phyloP scores from a whole-genome alignment of 2,797 vertebrate genomes.

The Coregonus sp. region DNA sequence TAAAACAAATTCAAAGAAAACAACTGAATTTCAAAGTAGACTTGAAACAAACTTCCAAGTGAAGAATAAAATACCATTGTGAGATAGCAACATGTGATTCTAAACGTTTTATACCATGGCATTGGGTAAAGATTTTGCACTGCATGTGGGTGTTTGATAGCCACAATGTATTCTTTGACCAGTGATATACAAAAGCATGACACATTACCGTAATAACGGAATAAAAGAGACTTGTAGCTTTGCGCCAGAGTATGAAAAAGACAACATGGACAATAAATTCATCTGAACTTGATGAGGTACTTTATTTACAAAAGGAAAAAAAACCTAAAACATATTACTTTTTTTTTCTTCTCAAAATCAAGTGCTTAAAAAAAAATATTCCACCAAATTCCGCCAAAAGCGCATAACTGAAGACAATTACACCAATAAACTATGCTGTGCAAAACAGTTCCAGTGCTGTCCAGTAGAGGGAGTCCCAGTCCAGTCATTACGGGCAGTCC shows the following conservation, averaged over 20 bases:
- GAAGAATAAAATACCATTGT: neutral
- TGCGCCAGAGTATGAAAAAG: neutral
- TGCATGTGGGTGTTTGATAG: neutral
- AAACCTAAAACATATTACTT: neutral
- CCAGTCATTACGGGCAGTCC: constrained; percentile 53
- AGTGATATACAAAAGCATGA: neutral
- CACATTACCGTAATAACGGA: neutral
- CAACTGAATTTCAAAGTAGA: neutral
- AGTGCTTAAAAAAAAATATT: neutral
- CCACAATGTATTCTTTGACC: neutral
- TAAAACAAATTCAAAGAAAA: too few relatives aligned
- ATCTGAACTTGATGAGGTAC: neutral
- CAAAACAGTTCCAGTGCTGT: constrained; percentile 44
- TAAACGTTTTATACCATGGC: neutral
- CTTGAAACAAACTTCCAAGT: neutral
- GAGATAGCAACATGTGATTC: neutral
- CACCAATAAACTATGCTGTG: constrained; percentile 34
- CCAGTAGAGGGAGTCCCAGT: constrained; percentile 52
- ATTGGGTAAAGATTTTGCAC: neutral
- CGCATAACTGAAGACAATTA: constrained; percentile 55
- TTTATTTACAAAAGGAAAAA: neutral
- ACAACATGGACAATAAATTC: neutral
- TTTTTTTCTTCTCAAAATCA: neutral
- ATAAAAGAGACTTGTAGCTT: neutral
- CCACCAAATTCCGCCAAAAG: neutral